Base-by-base conservation (phyloP, 2,888 invertebrate species). In the Eumerus sabulonum region DNA sequence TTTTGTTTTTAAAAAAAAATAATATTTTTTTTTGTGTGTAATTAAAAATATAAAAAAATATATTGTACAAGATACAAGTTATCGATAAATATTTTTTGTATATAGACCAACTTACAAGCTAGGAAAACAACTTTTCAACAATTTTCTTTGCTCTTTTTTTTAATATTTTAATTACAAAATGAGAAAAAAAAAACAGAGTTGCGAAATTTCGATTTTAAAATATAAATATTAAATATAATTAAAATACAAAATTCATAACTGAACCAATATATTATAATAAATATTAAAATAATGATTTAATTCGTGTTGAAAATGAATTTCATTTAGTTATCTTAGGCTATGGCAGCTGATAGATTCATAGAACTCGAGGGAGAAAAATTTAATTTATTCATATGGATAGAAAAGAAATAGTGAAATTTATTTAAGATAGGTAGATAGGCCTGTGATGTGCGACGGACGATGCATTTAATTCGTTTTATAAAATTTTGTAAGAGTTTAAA, bases 261-360 rank as follows among this genome's bases (percentile, higher is more conserved):
- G 64, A 79, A 79, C 79, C 74, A 74, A 79, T 74, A 74, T 74
- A 79, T 74, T 74, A 79, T 63, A 74, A 73, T 66, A 73, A 73
- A 73, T 73, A 66, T 59, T 77, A 73, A 68, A 63, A 72, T 77
- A 72, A 77, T 72, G 76, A 77, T 72, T 35, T 54, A 27, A 57
- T 50, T 59, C 16, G 27, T 27, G 27, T 27, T 27, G 27, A 27
- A 44, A 51, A 73, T 73, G 77, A 68, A 42, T 53, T 63, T 16
- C 27, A 44, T 54, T 36, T 64, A 47, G 35, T 2, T 74, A 79
- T 74, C 70, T 79, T 68, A 79, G 64, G 79, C 74, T 79, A 74
- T 79, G 79, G 79, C 79, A 79, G 79, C 73, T 53, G 67, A 73
- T 73, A 79, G 74, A 63, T 57, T 53, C 66, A 76, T 76, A 68